Base-by-base conservation (phyloP, 2,888 invertebrate genomes). In the Scaptomyza parva region DNA sequence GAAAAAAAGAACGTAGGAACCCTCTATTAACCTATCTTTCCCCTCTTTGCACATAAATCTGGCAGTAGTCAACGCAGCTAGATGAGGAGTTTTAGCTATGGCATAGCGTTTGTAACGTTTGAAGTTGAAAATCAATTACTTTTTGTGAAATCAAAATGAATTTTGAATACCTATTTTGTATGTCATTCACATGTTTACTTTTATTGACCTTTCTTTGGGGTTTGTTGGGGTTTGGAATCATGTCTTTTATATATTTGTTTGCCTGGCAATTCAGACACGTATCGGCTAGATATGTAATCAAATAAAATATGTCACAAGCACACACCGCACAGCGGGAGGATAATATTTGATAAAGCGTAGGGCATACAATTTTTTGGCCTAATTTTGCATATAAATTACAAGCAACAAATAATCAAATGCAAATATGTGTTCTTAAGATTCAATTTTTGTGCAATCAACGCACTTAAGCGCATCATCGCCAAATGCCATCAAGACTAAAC, bases 371-470 rank as follows among this genome's bases (percentile, higher is more conserved):
- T 33, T 70, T 59, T 54, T 58, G 61, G 52, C 70, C 62, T 72
- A 88, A 88, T 88, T 84, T 89, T 74, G 70, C 88, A 88, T 88
- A 88, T 79, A 84, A 88, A 89, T 84, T 82, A 86, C 83, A 68
- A 58, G 76, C 86, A 78, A 89, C 89, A 84, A 86, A 84, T 84
- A 84, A 84, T 76, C 88, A 86, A 88, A 86, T 88, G 83, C 88
- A 84, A 84, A 84, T 88, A 88, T 83, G 69, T 78, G 69, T 78
- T 61, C 66, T 68, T 73, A 86, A 73, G 79, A 84, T 86, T 88
- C 83, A 88, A 84, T 89, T 88, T 88, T 76, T 68, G 84, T 86
- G 88, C 89, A 87, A 84, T 89, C 83, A 85, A 87, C 67, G 71
- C 53, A 59, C 54, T 58, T 65, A 60, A 66, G 65, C 77, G 67